Percentiles rank a stretch among this genome's conserved stretches.
Evolutionary conservation across 2,888 invertebrate genomes (phyloP).

Genomic region (Campoletis raptor): DNA sequence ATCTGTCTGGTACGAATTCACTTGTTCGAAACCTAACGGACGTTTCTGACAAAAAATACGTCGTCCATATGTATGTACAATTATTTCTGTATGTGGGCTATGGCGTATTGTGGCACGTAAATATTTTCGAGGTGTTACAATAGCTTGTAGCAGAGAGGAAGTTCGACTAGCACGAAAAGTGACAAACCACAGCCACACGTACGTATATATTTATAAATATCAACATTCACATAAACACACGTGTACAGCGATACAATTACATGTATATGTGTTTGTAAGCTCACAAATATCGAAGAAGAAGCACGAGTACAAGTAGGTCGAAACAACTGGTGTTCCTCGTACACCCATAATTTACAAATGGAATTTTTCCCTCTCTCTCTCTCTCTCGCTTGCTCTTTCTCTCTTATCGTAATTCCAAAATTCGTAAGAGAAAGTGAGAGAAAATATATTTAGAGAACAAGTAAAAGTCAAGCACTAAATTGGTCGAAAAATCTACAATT

Average conservation of each 20-base stretch:
- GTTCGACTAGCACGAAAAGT: neutral
- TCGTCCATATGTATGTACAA: neutral
- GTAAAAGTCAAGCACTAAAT: neutral
- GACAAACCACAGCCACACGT: neutral
- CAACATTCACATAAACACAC: neutral
- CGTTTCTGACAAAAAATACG: slow-evolving; percentile 13
- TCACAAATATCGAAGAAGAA: slow-evolving; percentile 8
- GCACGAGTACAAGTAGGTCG: slow-evolving; percentile 29
- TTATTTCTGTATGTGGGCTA: neutral
- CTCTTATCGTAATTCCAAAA: neutral
- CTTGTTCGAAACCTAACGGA: slow-evolving; percentile 12
- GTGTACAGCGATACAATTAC: neutral
- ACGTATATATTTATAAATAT: neutral
- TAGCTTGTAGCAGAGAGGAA: neutral
- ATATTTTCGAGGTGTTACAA: slow-evolving; percentile 11
- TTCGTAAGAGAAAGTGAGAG: neutral
- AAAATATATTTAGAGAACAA: slow-evolving; percentile 7
- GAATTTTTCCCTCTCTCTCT: neutral
- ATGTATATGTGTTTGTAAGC: neutral
- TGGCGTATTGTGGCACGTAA: neutral
- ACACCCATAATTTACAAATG: neutral
- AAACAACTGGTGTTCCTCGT: slow-evolving; percentile 20
- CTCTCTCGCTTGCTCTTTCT: neutral
- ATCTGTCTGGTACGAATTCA: neutral
- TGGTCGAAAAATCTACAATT: neutral